Base-by-base conservation (phyloP, 2,113 vertebrate genomes). In the Mormyrus lacerda region DNA sequence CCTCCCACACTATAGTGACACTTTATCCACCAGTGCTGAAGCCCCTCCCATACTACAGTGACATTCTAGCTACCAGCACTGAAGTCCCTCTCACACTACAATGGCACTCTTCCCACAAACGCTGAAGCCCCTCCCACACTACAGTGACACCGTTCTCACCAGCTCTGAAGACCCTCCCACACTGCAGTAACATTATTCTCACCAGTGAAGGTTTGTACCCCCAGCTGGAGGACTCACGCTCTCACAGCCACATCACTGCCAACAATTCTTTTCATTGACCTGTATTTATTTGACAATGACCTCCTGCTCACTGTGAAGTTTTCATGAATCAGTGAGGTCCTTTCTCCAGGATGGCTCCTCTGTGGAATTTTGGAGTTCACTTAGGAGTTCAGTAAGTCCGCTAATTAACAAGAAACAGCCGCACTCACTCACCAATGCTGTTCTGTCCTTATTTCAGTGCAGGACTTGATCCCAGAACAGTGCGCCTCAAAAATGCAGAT, bases 31-130 rank as follows among this genome's bases (percentile, higher is more conserved):
- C 47, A 85, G n/a, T 0, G 0, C 31, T 51, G 48, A 31, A 53
- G 13, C 4, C 48, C 50, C 50, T 86, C 48, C 50, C 21, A 39
- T n/a, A 86, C 0, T 85, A 13, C 27, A 27, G 5, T 53, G 3
- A 51, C n/a, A 50, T 1, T 61, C 13, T 9, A 0, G 19, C 1
- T 17, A 82, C 76, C 11, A 42, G 7, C 21, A 5, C 4, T 82
- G 3, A 42, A 44, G 35, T 35, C 76, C 35, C 76, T 82, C 15
- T 1, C 39, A 44, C 35, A 82, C 2, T 44, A 42, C 0, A 3
- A 1, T 79, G 0, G 42, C 17, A 42, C 15, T 82, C 6, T 15
- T 0, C 2, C 0, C 15, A 17, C 39, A 15, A 42, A 4, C 0
- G 0, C 73, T 19, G 17, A 79, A 79, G 15, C 3, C 69, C 31